These are phyloP conservation scores for Varecia variegata DNA, from an alignment of 2,797 vertebrate genomes.

Conservation along the genomic window DNA sequence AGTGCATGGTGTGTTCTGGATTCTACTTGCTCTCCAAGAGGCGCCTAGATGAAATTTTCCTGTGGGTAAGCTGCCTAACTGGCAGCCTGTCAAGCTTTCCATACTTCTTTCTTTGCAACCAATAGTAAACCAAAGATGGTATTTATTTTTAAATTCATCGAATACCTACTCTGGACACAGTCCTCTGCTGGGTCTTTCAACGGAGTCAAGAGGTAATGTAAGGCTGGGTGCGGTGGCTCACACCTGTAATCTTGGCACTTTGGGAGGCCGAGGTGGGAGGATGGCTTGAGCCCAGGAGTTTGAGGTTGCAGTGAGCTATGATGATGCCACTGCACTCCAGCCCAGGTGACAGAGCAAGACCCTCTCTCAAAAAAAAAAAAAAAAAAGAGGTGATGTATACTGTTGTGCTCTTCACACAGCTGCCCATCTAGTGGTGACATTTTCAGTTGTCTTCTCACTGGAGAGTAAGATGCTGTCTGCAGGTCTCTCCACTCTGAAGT, in stretches of 20 bases:
- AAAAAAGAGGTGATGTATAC: too few species aligned
- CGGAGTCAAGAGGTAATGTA: not conserved
- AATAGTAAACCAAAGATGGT: not conserved
- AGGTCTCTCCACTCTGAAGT: not conserved
- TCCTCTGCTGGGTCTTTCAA: not conserved
- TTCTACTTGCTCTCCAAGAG: not conserved
- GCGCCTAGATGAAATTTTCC: not conserved
- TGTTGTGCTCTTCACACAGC: too few species aligned
- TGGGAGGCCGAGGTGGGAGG: not conserved
- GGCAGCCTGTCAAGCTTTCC: not conserved
- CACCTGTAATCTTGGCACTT: not conserved
- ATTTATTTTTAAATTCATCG: not conserved
- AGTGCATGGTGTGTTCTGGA: not conserved
- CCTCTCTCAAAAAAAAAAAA: too few species aligned
- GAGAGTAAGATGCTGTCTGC: not conserved
- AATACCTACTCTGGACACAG: not conserved
- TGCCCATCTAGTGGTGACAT: not conserved
- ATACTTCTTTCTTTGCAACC: not conserved
- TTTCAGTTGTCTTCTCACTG: not conserved
- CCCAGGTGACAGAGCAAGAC: too few species aligned
- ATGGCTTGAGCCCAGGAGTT: too few species aligned
- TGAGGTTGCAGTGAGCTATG: too few species aligned
- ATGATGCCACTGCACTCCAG: too few species aligned
- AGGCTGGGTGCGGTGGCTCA: not conserved
- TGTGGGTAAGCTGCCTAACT: not conserved